Conservation (phyloP, 1,140 invertebrate species). For the Linepithema humile region DNA sequence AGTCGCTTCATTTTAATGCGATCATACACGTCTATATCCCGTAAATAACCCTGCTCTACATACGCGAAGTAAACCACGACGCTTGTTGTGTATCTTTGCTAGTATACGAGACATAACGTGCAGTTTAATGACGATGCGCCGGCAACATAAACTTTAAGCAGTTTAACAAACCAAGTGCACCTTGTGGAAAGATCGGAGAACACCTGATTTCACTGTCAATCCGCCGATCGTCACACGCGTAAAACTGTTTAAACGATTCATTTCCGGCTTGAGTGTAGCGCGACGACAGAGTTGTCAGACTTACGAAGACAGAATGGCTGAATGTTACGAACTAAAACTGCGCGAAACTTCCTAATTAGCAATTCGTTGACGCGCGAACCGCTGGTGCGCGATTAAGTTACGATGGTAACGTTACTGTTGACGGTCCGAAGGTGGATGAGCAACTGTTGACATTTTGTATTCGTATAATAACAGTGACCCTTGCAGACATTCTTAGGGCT, state of each 20-base stretch:
- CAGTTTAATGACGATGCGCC: not conserved
- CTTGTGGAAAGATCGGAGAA: not conserved
- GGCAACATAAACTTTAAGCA: not conserved
- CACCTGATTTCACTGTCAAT: not conserved
- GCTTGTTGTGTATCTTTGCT: not conserved
- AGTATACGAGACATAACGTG: not conserved
- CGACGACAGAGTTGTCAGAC: not conserved
- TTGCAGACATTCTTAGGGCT: constrained; percentile 62
- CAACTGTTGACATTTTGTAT: constrained; percentile 76
- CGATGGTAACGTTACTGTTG: constrained; percentile 58
- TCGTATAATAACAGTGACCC: constrained; percentile 77
- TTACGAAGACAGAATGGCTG: not conserved
- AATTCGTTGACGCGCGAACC: constrained; percentile 12
- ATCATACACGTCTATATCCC: not conserved
- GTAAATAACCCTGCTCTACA: not conserved
- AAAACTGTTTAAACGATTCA: constrained; percentile 1
- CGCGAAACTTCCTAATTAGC: constrained; percentile 18
- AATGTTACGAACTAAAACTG: not conserved
- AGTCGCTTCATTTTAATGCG: not conserved
- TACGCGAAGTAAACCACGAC: not conserved
- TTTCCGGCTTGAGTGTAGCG: not conserved
- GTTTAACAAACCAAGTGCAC: not conserved
- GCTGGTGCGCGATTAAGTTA: constrained; percentile 25
- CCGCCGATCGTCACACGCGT: not conserved
- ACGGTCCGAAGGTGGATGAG: constrained; percentile 75